Evolutionary conservation across 2,113 vertebrate genomes (phyloP).

Genomic region (Conger conger): DNA sequence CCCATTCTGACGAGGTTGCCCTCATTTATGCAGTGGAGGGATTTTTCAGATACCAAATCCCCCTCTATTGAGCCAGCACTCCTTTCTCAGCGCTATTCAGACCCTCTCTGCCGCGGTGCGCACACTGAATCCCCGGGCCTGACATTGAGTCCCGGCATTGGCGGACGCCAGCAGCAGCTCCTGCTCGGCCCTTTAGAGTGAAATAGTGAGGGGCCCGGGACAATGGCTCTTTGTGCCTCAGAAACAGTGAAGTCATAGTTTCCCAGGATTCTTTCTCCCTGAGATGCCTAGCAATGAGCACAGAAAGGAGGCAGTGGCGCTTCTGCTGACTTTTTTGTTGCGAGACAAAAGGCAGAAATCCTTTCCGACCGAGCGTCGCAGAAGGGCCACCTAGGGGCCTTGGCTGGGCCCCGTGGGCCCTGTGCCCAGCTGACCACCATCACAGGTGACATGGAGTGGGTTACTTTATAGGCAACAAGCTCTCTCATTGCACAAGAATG

Average conservation of each 20-base stretch:
- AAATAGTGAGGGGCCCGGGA: constrained; percentile 57
- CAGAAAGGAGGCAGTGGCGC: constrained; percentile 39
- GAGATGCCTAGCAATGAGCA: constrained; percentile 60
- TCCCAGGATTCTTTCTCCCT: constrained; percentile 64
- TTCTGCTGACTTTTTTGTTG: constrained; percentile 38
- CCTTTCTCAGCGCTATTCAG: constrained; percentile 18
- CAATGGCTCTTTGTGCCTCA: constrained; percentile 79
- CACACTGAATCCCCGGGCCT: constrained; percentile 30
- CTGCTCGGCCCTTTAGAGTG: constrained; percentile 61
- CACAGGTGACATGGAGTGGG: constrained; percentile 2
- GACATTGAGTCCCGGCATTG: constrained; percentile 18
- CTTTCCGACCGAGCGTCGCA: constrained; percentile 38
- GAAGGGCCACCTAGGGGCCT: constrained; percentile 23
- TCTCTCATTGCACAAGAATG: neutral
- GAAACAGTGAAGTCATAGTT: constrained; percentile 77
- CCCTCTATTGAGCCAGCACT: neutral
- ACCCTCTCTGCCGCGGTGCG: constrained; percentile 1
- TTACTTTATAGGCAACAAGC: neutral
- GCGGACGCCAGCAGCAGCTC: constrained; percentile 38
- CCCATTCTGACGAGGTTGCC: neutral
- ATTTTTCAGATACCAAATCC: constrained; percentile 29
- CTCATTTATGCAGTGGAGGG: neutral
- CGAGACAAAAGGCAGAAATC: constrained; percentile 52
- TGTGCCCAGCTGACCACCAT: neutral
- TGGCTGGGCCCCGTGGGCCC: neutral